These are phyloP conservation scores for Cremastobaeus sp. DNA, from an alignment of 2,888 invertebrate species.

Conservation along the genomic window DNA sequence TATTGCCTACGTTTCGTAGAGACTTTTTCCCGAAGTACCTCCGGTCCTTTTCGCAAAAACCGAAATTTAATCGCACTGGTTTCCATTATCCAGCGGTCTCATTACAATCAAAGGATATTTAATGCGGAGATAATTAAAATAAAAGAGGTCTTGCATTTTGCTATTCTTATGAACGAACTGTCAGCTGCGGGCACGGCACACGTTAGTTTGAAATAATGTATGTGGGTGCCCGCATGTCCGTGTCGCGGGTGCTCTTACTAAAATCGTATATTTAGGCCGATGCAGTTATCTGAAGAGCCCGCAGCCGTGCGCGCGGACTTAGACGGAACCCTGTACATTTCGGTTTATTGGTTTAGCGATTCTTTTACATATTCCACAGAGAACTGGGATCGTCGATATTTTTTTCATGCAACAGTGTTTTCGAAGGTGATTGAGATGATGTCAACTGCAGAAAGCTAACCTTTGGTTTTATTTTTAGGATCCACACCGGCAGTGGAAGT, in stretches of 20 bases:
- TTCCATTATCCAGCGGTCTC: background rate
- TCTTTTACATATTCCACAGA: too few relatives aligned
- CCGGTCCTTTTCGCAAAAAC: too few relatives aligned
- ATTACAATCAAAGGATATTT: slow-evolving; percentile 1
- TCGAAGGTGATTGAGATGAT: too few relatives aligned
- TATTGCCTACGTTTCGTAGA: too few relatives aligned
- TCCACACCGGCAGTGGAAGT: slow-evolving; percentile 72
- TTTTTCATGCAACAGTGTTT: too few relatives aligned
- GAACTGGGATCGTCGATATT: too few relatives aligned
- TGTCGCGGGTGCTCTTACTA: slow-evolving; percentile 66
- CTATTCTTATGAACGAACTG: slow-evolving; percentile 53
- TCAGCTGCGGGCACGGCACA: slow-evolving; percentile 63
- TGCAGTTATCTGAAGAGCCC: slow-evolving; percentile 74
- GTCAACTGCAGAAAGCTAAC: slow-evolving; percentile 51
- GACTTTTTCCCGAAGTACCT: too few relatives aligned
- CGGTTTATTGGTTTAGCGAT: slow-evolving; percentile 42
- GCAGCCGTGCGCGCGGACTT: slow-evolving; percentile 66
- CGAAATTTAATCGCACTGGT: too few relatives aligned
- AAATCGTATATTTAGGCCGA: slow-evolving; percentile 71
- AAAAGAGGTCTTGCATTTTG: slow-evolving; percentile 32
- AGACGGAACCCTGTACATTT: slow-evolving; percentile 51
- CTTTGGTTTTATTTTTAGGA: slow-evolving; percentile 70
- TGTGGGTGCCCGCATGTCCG: slow-evolving; percentile 74
- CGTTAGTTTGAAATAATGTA: slow-evolving; percentile 70
- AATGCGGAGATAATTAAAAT: slow-evolving; percentile 35